These are phyloP conservation scores for Acipenser ruthenus DNA, from an alignment of 2,797 vertebrate species.

Conservation along the genomic window DNA sequence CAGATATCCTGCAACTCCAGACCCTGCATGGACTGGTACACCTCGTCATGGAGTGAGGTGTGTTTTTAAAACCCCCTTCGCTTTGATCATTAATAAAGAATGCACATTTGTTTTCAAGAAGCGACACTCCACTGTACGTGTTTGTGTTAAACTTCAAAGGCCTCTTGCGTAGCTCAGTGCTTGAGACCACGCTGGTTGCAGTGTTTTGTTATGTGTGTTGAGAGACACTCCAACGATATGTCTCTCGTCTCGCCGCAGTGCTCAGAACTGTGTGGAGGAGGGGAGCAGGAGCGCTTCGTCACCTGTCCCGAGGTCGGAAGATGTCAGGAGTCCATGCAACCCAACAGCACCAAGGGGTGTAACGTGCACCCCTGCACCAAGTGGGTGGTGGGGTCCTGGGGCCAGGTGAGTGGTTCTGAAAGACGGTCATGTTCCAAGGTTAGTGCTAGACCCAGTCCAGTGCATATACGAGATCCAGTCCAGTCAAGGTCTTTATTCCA, in stretches of 20 bases:
- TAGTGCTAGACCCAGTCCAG: not conserved
- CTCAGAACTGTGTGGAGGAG: conserved; percentile 82
- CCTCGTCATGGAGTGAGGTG: conserved; percentile 89
- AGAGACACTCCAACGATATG: too few relatives aligned
- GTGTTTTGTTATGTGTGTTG: not conserved
- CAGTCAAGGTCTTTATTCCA: not conserved
- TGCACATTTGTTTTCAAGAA: too few relatives aligned
- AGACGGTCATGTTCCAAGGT: not conserved
- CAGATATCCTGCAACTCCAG: conserved; percentile 51
- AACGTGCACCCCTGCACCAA: conserved; percentile 77
- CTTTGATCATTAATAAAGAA: too few relatives aligned
- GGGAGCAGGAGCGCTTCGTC: conserved; percentile 81
- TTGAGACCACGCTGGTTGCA: not conserved
- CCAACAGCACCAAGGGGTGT: conserved; percentile 64
- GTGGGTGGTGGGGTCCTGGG: conserved; percentile 90
- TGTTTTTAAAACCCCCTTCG: conserved; percentile 14
- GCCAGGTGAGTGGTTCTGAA: conserved; percentile 58
- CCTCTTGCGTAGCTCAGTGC: too few relatives aligned
- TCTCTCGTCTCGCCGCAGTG: conserved; percentile 54
- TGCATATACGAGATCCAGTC: too few relatives aligned
- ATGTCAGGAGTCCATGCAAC: conserved; percentile 59
- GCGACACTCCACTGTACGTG: not conserved
- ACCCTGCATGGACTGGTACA: conserved; percentile 80
- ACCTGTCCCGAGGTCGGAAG: conserved; percentile 72
- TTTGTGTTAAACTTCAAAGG: not conserved